Percentiles rank a stretch among this genome's conserved stretches.
phyloP scores from a whole-genome alignment of 2,797 vertebrate genomes.

The Hypotaenidia okinawae region DNA sequence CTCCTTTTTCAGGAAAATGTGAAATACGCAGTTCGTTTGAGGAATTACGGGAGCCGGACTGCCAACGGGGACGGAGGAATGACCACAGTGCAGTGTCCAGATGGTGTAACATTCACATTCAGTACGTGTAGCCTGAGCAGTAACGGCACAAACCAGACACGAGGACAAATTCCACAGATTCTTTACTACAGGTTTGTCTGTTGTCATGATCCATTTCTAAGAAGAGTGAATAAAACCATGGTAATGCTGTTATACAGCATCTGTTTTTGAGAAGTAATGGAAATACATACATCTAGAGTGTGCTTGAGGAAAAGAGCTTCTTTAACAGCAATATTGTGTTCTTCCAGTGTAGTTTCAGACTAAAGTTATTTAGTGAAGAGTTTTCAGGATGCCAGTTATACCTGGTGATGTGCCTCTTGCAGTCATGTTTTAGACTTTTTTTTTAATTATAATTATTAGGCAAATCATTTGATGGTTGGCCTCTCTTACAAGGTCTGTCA shows the following conservation, averaged over 20 bases:
- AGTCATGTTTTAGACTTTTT: neutral
- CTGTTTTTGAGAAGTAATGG: neutral
- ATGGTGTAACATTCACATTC: constrained; percentile 96
- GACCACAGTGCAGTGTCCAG: constrained; percentile 97
- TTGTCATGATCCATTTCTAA: neutral
- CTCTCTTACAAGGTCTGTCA: neutral
- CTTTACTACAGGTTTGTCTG: constrained; percentile 94
- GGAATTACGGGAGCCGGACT: constrained; percentile 98
- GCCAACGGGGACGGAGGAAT: constrained; percentile 99
- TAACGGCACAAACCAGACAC: constrained; percentile 98
- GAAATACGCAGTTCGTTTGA: constrained; percentile 94
- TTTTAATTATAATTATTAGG: neutral
- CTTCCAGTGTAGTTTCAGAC: neutral
- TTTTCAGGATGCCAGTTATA: neutral
- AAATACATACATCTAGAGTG: neutral
- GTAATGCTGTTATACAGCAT: rapidly evolving
- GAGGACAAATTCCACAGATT: constrained; percentile 97
- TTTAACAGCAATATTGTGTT: neutral
- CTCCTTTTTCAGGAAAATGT: constrained; percentile 87
- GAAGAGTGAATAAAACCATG: neutral
- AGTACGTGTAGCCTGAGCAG: constrained; percentile 98
- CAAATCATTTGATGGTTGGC: neutral
- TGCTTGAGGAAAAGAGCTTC: neutral
- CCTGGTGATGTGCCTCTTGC: neutral
- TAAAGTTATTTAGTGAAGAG: neutral